Percentiles rank a stretch among this genome's conserved stretches.
These are phyloP conservation scores for Eucera pruinosa DNA, from an alignment of 2,888 invertebrate genomes.

Conservation along the genomic window DNA sequence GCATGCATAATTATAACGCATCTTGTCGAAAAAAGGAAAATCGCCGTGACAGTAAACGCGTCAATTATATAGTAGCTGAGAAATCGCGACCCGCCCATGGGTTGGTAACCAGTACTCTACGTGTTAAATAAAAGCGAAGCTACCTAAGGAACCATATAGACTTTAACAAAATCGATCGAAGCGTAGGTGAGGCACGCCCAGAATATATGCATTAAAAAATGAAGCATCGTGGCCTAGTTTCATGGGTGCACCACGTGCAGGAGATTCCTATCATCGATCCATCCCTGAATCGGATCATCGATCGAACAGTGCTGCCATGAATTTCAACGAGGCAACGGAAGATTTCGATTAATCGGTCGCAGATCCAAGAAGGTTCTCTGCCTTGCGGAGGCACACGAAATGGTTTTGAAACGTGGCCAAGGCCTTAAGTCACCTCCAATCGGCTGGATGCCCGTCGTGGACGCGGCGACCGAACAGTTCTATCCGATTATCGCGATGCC, in stretches of 20 bases:
- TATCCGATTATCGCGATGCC: slow-evolving; percentile 53
- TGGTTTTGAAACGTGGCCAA: slow-evolving; percentile 60
- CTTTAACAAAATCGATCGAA: slow-evolving; percentile 7
- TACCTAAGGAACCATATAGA: not conserved
- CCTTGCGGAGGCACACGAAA: too few relatives aligned
- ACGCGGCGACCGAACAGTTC: slow-evolving; percentile 51
- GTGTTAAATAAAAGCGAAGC: not conserved
- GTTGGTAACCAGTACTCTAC: too few relatives aligned
- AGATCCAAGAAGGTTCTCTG: slow-evolving; percentile 33
- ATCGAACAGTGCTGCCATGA: slow-evolving; percentile 20
- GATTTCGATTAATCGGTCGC: slow-evolving; percentile 55
- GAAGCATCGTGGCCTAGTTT: slow-evolving; percentile 26
- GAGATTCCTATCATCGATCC: slow-evolving; percentile 5
- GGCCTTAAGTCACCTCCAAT: slow-evolving; percentile 45
- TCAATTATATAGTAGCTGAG: too few relatives aligned
- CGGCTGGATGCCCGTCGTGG: slow-evolving; percentile 31
- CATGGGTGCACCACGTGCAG: not conserved
- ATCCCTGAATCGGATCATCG: slow-evolving; percentile 6
- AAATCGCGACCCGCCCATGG: too few relatives aligned
- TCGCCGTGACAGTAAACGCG: too few relatives aligned
- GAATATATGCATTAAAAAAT: slow-evolving; percentile 35
- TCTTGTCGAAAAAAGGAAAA: too few relatives aligned
- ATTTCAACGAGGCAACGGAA: slow-evolving; percentile 18
- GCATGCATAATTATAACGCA: too few relatives aligned
- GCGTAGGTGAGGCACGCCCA: not conserved